Base-by-base conservation (phyloP, 2,797 vertebrate species). In the Poeciliopsis presidionis region DNA sequence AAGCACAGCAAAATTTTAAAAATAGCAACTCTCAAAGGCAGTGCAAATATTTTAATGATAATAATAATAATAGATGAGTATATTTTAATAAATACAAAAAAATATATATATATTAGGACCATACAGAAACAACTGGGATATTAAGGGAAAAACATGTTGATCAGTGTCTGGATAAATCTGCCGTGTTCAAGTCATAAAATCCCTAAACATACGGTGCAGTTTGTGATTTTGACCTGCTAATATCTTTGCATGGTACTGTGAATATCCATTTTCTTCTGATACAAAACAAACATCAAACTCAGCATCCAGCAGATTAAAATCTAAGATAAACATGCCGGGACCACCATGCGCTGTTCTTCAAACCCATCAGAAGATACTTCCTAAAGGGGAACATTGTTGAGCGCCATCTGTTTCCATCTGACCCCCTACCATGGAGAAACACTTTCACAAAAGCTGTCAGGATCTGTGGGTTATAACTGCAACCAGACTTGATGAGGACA, bases 401-500 rank as follows among this genome's bases (percentile, higher is more conserved):
- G 67, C 67, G 16, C 67, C 67, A 70, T 70, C 76, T 77, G 80
- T 81, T 90, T 85, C 81, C 76, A 79, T 86, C 81, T 87, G 75
- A 84, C 73, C 77, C 49, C 78, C 81, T 46, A 46, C 77, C 18
- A 71, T 77, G 70, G 70, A 75, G 82, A 47, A 88, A 75, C 67
- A 79, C n/a, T 59, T 80, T 79, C 81, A 72, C 78, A 76, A 76
- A 73, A 43, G 75, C 28, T 76, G 85, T 86, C 78, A 77, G 43
- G 1, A 39, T 70, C 49, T 75, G 51, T 8, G 45, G 53, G 69
- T 51, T 84, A 83, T 84, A 84, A 90, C 83, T 89, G 69, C 83
- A 90, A 87, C 90, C 88, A 87, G 80, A 90, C 84, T 84, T 81
- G 74, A 81, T 76, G 77, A 81, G 83, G 76, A 77, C 59, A 45